Evolutionary conservation across 2,113 vertebrate species (phyloP).

Genomic region (Carassius auratus): DNA sequence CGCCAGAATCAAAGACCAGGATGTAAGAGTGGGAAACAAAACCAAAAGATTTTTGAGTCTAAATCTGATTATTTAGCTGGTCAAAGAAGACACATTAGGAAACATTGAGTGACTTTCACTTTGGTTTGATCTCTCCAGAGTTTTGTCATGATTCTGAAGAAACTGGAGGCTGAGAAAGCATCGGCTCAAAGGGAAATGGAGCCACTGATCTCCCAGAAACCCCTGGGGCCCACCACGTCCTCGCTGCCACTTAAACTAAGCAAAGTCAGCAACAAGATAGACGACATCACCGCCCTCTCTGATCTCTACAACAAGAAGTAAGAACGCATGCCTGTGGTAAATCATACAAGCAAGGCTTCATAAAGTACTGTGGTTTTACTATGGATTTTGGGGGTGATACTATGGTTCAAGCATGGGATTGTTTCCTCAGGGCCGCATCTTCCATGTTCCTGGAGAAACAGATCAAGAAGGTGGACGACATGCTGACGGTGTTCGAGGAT

Average conservation of each 20-base stretch:
- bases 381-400: not conserved
- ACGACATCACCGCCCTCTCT: conserved; percentile 77
- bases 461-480: conserved; percentile 76
- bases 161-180: conserved; percentile 81
- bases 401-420: not conserved
- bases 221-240: conserved; percentile 73
- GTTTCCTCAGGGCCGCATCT: conserved; percentile 78
- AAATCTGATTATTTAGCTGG: not conserved
- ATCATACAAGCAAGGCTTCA: not conserved
- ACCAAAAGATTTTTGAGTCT: not conserved
- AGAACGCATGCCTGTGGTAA: conserved; percentile 50
- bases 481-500: conserved; percentile 81
- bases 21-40: conserved; percentile 70
- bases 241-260: conserved; percentile 80
- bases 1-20: conserved; percentile 77
- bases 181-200: conserved; percentile 82
- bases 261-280: conserved; percentile 81
- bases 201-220: conserved; percentile 76
- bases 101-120: not conserved
- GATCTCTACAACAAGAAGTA: conserved; percentile 88
- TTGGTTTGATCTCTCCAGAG: conserved; percentile 68
- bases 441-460: conserved; percentile 85
- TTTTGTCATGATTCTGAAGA: conserved; percentile 71
- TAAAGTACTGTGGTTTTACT: not conserved
- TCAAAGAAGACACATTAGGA: not conserved